Evolutionary conservation across 2,113 vertebrate genomes (phyloP).

Genomic region (Tychaedon coryphoeus): DNA sequence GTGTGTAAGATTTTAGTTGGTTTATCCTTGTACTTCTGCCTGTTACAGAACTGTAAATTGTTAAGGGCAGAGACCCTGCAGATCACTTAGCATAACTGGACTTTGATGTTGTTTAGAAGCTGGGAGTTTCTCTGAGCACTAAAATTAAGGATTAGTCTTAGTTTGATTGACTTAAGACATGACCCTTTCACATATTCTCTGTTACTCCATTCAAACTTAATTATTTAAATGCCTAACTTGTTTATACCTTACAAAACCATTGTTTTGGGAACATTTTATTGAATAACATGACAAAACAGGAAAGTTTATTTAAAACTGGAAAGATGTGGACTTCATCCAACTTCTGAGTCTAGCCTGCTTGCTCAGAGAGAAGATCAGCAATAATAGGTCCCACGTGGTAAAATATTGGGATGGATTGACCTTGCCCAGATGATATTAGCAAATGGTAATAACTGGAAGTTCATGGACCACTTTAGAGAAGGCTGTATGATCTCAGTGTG

Average conservation of each 20-base stretch:
- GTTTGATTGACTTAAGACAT: background rate
- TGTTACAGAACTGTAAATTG: background rate
- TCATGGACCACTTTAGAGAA: background rate
- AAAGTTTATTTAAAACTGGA: slow-evolving; percentile 48
- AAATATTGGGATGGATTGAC: background rate
- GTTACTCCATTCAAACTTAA: slow-evolving; percentile 1
- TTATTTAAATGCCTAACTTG: slow-evolving; percentile 36
- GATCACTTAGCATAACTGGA: background rate
- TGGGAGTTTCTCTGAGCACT: background rate
- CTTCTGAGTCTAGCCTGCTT: slow-evolving; percentile 5
- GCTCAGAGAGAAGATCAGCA: background rate
- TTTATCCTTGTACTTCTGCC: background rate
- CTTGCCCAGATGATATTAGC: background rate
- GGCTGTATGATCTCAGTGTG: background rate
- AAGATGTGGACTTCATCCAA: slow-evolving; percentile 40
- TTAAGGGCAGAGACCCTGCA: background rate
- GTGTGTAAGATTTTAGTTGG: background rate
- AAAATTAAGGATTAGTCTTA: background rate
- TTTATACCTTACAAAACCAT: slow-evolving; percentile 25
- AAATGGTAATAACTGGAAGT: background rate
- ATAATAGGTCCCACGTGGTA: background rate
- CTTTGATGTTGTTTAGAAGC: background rate
- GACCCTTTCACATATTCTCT: background rate
- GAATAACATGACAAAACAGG: slow-evolving; percentile 25
- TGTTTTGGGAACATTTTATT: slow-evolving; percentile 51